These are phyloP conservation scores for Colaptes auratus DNA, from an alignment of 2,113 vertebrate genomes.

Conservation along the genomic window DNA sequence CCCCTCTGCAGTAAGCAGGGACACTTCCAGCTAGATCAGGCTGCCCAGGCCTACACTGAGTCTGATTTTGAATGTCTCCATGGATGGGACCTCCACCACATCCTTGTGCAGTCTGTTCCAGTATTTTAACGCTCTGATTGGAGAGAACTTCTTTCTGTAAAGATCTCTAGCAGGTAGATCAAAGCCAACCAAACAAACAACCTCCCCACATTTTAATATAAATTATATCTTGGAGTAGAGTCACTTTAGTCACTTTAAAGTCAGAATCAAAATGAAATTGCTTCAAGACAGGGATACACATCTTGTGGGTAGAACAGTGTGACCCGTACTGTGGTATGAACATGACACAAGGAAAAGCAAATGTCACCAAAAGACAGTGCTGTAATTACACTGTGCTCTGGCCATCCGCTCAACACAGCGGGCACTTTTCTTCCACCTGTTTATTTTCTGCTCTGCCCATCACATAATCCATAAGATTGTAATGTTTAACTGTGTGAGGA, in stretches of 20 bases:
- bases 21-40: no score
- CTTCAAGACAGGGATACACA: not conserved
- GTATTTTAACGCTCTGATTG: no score
- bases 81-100: no score
- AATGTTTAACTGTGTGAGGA: not conserved
- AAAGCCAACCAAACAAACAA: not conserved
- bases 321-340: not conserved
- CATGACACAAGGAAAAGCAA: not conserved
- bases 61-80: no score
- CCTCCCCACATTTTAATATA: rapidly evolving
- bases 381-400: not conserved
- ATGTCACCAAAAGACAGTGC: not conserved
- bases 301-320: not conserved
- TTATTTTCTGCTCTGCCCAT: not conserved
- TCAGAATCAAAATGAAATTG: not conserved
- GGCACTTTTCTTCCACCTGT: not conserved
- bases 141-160: no score
- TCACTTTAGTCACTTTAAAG: not conserved
- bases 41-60: no score
- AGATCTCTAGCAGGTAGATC: not conserved
- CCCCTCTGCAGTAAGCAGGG: no score
- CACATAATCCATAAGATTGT: rapidly evolving
- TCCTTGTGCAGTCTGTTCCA: no score
- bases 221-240: not conserved
- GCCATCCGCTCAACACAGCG: not conserved